phyloP scores from a whole-genome alignment of 2,113 vertebrate species.

The Embiotoca jacksoni region DNA sequence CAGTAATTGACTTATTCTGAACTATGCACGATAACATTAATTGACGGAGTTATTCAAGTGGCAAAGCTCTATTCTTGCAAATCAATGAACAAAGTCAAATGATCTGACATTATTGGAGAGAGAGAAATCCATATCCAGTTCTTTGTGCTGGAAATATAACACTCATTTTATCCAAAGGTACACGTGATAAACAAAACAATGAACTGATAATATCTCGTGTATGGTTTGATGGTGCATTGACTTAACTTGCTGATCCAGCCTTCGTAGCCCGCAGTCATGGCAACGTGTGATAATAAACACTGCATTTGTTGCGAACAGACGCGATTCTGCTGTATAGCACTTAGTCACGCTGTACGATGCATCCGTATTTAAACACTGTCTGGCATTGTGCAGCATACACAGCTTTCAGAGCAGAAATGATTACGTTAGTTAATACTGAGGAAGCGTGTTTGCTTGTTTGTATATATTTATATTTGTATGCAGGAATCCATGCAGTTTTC shows the following conservation, averaged over 20 bases:
- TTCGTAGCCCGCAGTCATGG: conserved; percentile 30
- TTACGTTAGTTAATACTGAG: background rate
- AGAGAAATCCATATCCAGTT: conserved; percentile 12
- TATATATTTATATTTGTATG: background rate
- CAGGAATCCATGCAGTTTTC: background rate
- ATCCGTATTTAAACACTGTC: conserved; percentile 6
- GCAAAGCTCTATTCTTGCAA: conserved; percentile 36
- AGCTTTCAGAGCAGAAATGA: conserved; percentile 18
- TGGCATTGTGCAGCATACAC: conserved; percentile 7
- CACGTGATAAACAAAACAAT: conserved; percentile 21
- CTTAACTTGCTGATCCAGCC: conserved; percentile 14
- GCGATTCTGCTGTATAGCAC: conserved; percentile 9
- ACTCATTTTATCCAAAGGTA: conserved; percentile 1
- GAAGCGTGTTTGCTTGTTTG: background rate
- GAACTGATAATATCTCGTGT: conserved; percentile 15
- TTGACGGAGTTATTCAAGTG: conserved; percentile 11
- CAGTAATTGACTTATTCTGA: conserved; percentile 20
- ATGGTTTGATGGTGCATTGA: conserved; percentile 52
- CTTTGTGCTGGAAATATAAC: conserved; percentile 3
- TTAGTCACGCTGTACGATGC: background rate
- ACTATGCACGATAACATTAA: background rate
- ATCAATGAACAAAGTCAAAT: conserved; percentile 33
- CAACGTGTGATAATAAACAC: conserved; percentile 27
- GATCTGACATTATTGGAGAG: conserved; percentile 16
- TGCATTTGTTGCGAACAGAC: conserved; percentile 2